A percentile compares a stretch with the other conserved stretches of the same genome.
Evolutionary conservation across 2,113 vertebrate genomes (phyloP).

Genomic region (Plectropomus leopardus): DNA sequence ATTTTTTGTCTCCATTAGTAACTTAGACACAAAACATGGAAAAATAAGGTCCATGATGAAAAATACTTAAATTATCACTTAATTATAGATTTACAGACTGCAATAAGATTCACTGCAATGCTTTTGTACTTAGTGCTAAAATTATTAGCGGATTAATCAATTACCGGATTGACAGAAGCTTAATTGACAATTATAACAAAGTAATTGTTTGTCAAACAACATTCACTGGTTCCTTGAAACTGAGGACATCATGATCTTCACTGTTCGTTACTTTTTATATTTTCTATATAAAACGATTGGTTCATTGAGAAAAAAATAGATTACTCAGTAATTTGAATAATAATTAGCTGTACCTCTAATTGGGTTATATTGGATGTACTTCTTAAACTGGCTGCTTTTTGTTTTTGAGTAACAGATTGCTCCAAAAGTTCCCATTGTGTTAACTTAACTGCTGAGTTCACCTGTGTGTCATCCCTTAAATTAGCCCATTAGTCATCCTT

Average conservation of each 20-base stretch:
- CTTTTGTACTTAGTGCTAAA: neutral
- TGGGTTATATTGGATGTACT: neutral
- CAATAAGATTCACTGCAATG: neutral
- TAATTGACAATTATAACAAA: too few relatives aligned
- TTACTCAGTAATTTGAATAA: neutral
- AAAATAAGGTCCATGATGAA: too few relatives aligned
- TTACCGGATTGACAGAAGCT: neutral
- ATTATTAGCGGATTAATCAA: neutral
- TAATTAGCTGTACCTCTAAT: neutral
- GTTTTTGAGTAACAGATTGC: conserved; percentile 22
- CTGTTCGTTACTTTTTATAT: too few relatives aligned
- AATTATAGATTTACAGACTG: neutral
- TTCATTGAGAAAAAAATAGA: neutral
- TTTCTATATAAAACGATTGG: neutral
- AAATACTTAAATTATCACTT: too few relatives aligned
- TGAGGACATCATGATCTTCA: neutral
- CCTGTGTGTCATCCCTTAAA: conserved; percentile 5
- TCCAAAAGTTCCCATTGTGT: neutral
- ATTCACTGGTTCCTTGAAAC: neutral
- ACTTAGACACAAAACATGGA: too few relatives aligned
- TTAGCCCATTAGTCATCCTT: conserved; percentile 8
- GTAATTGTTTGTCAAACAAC: neutral
- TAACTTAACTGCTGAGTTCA: conserved; percentile 7
- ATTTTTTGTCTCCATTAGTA: too few relatives aligned
- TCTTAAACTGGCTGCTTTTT: neutral